These are phyloP conservation scores for Podarcis siculus DNA, from an alignment of 2,797 vertebrate genomes.

Conservation along the genomic window DNA sequence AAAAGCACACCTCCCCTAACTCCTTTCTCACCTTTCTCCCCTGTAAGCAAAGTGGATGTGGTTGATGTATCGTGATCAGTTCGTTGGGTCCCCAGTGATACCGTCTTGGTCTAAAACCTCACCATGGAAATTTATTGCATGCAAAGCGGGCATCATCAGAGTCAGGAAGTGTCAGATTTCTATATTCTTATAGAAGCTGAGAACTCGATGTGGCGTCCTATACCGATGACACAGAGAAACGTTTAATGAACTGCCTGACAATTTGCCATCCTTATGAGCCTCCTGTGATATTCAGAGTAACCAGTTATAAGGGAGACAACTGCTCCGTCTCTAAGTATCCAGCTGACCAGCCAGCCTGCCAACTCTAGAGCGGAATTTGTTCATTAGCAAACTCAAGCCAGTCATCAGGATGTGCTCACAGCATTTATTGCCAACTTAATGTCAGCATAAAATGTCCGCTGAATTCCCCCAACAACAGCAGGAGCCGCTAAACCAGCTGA, in stretches of 20 bases:
- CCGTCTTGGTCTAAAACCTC: neutral
- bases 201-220: neutral
- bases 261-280: neutral
- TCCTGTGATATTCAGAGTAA: neutral
- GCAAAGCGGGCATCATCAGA: neutral
- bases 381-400: slow-evolving; percentile 32
- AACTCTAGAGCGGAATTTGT: slow-evolving; percentile 22
- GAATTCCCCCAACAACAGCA: neutral
- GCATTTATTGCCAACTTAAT: slow-evolving; percentile 17
- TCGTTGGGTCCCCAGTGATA: neutral
- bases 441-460: neutral
- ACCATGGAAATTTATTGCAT: neutral
- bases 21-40: neutral
- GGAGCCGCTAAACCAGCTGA: slow-evolving; percentile 22
- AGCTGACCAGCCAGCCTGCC: slow-evolving; percentile 26
- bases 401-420: slow-evolving; percentile 1
- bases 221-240: slow-evolving; percentile 5
- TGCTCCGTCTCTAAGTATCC: slow-evolving; percentile 9
- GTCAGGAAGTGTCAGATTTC: neutral
- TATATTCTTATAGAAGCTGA: neutral
- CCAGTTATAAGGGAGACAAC: slow-evolving; percentile 18
- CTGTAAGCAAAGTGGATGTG: neutral
- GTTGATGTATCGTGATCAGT: neutral
- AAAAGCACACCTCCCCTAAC: neutral
- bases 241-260: slow-evolving; percentile 9